Conservation (phyloP, 2,888 invertebrate species). For the Meganola albula region DNA sequence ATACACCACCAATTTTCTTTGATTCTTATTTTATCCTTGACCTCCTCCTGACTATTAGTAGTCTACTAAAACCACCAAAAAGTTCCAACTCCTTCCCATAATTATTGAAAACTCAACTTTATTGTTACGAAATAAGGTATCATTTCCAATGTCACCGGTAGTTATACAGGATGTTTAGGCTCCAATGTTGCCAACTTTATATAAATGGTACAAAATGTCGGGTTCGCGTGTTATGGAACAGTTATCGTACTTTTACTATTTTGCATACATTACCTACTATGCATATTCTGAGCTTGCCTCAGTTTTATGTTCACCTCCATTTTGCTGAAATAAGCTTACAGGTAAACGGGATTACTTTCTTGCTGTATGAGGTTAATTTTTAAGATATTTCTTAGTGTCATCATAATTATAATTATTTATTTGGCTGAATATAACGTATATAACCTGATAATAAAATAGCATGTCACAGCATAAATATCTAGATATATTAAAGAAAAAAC, state of each 20-base stretch:
- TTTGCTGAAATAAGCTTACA: slow-evolving; percentile 18
- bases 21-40: slow-evolving; percentile 64
- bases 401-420: too few species aligned
- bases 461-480: too few species aligned
- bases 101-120: slow-evolving; percentile 31
- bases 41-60: slow-evolving; percentile 63
- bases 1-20: slow-evolving; percentile 54
- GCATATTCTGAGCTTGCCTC: slow-evolving; percentile 45
- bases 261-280: slow-evolving; percentile 66
- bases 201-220: slow-evolving; percentile 72
- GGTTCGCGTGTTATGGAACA: slow-evolving; percentile 66
- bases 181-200: slow-evolving; percentile 45
- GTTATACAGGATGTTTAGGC: slow-evolving; percentile 30
- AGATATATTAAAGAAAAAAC: too few species aligned
- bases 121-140: slow-evolving; percentile 17
- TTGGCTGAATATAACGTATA: too few species aligned
- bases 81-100: slow-evolving; percentile 17
- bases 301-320: slow-evolving; percentile 36
- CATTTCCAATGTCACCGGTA: slow-evolving; percentile 14
- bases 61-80: slow-evolving; percentile 26
- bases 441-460: too few species aligned
- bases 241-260: slow-evolving; percentile 66
- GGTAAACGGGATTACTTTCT: too few species aligned
- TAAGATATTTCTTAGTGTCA: too few species aligned
- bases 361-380: too few species aligned